phyloP scores from a whole-genome alignment of 2,888 invertebrate species.

The Malacosoma neustria region DNA sequence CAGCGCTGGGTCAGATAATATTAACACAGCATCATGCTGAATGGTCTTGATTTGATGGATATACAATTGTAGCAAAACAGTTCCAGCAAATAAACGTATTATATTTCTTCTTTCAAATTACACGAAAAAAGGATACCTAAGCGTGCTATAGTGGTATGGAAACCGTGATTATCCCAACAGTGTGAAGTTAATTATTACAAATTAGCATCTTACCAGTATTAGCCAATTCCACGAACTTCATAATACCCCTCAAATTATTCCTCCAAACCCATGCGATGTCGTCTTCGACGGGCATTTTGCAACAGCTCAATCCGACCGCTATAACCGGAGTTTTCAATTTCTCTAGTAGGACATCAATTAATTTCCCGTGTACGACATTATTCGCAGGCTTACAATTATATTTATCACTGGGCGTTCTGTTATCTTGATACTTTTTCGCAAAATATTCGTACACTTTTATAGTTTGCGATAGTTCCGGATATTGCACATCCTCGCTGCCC shows the following conservation, averaged over 20 bases:
- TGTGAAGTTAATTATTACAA: no score
- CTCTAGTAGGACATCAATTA: constrained; percentile 76
- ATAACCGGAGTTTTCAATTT: constrained; percentile 79
- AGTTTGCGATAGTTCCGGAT: constrained; percentile 41
- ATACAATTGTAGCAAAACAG: no score
- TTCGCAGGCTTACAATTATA: constrained; percentile 34
- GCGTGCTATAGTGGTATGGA: no score
- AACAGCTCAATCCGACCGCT: constrained; percentile 85
- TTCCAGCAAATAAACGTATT: no score
- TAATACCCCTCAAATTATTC: constrained; percentile 77
- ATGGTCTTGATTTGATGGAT: no score
- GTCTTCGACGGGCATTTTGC: constrained; percentile 83
- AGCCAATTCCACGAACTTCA: constrained; percentile 76
- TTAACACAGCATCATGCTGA: no score
- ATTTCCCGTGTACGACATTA: constrained; percentile 48
- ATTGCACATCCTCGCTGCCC: constrained; percentile 79
- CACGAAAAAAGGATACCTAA: no score
- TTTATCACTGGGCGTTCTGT: constrained; percentile 42
- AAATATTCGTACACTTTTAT: constrained; percentile 62
- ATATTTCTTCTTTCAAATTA: no score
- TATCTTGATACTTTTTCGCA: constrained; percentile 57
- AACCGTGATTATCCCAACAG: no score
- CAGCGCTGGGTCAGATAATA: no score
- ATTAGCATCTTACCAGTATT: constrained; percentile 77
- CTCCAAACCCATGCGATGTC: constrained; percentile 84